phyloP scores from a whole-genome alignment of 2,797 vertebrate species.

The Holocentrus rufus region DNA sequence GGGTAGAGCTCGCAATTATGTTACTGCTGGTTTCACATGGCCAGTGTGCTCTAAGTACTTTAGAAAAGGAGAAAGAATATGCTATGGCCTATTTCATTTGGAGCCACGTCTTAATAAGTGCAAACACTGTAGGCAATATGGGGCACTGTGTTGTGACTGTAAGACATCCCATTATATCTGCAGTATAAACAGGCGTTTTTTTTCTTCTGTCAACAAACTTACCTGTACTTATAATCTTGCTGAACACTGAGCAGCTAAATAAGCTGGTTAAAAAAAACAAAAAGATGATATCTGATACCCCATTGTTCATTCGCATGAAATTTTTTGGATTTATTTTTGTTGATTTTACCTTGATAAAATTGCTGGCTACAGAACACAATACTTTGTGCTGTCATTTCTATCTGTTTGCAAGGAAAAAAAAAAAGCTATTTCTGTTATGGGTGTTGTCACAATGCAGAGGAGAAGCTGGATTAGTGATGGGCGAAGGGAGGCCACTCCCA shows the following conservation, averaged over 20 bases:
- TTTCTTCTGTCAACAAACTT: conserved; percentile 76
- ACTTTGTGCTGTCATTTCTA: conserved; percentile 74
- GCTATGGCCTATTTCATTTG: conserved; percentile 21
- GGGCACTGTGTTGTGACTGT: conserved; percentile 34
- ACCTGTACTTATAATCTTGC: conserved; percentile 86
- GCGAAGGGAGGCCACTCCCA: conserved; percentile 53
- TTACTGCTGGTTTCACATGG: conserved; percentile 49
- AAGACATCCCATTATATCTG: conserved; percentile 55
- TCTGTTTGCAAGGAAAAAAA: conserved; percentile 78
- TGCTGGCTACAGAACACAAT: conserved; percentile 78
- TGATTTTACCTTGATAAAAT: conserved; percentile 69
- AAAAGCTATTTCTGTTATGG: conserved; percentile 72
- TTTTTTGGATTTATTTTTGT: conserved; percentile 31
- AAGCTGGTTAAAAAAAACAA: conserved; percentile 81
- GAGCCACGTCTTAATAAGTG: conserved; percentile 47
- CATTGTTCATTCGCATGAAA: conserved; percentile 10
- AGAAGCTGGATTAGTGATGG: conserved; percentile 70
- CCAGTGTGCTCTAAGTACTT: conserved; percentile 42
- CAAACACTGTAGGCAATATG: conserved; percentile 47
- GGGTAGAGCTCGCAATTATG: conserved; percentile 34
- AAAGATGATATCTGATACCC: conserved; percentile 81
- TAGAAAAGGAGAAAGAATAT: conserved; percentile 39
- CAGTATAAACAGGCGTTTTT: conserved; percentile 83
- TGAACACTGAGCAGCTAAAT: conserved; percentile 85
- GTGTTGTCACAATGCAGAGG: conserved; percentile 79